Evolutionary conservation across 2,888 invertebrate genomes (phyloP).

Genomic region (Acronicta aceris): DNA sequence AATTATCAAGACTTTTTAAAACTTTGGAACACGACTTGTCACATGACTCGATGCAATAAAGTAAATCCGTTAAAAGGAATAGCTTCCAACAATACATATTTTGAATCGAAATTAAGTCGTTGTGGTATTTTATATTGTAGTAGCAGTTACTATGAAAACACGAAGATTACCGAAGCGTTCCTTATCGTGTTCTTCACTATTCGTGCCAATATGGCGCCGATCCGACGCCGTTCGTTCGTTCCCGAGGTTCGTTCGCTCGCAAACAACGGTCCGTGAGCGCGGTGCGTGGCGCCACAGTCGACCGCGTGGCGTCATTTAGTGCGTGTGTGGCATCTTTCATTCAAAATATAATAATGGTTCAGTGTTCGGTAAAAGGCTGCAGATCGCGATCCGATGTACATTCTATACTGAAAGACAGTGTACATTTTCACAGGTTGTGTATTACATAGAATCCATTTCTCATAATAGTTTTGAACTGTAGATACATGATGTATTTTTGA

Average conservation of each 20-base stretch:
- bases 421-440: constrained; percentile 28
- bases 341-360: constrained; percentile 22
- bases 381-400: constrained; percentile 20
- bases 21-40: too few species aligned
- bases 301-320: constrained; percentile 18
- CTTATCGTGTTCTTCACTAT: background rate
- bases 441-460: background rate
- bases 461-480: background rate
- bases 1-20: too few species aligned
- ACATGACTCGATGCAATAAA: too few species aligned
- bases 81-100: too few species aligned
- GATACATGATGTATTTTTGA: background rate
- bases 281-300: constrained; percentile 3
- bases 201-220: constrained; percentile 24
- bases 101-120: too few species aligned
- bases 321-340: background rate
- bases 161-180: background rate
- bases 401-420: background rate
- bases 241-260: constrained; percentile 1
- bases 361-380: constrained; percentile 21
- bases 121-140: too few species aligned
- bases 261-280: background rate
- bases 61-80: too few species aligned
- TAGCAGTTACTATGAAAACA: background rate
- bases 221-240: constrained; percentile 13